Base-by-base conservation (phyloP, 2,113 vertebrate genomes). In the Syrrhaptes paradoxus region DNA sequence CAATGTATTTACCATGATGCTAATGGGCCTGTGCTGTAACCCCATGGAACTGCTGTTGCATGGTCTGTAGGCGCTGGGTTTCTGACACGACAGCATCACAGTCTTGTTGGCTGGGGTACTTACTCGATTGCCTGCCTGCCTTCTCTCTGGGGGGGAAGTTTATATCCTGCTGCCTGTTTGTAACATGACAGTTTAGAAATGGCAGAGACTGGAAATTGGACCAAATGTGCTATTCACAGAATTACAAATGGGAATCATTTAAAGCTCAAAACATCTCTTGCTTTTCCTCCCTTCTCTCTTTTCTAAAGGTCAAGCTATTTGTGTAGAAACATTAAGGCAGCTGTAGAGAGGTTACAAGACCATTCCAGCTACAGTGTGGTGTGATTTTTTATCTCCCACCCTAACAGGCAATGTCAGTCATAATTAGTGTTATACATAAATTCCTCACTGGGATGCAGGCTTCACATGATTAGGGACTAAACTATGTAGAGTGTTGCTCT, bases 231-330 rank as follows among this genome's bases (percentile, higher is more conserved):
- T 70, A 57, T 95, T 96, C 86, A 78, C 17, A 38, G 80, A 89
- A 70, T 74, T 94, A 96, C 87, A 92, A 96, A 95, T 82, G 73
- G 92, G 92, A 96, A 97, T 87, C 10, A 48, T 94, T 95, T 96
- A 96, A 94, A 3, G 10, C 78, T 90, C 79, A 85, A 89, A 95
- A 82, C 43, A 66, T 65, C 72, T 91, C 58, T 31, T 84, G 48
- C 87, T 91, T 95, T 88, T 68, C 12, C 25, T 76, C 12, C 22
- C 7, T n/a, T 87, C n/a, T 57, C 31, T 59, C 67, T 91, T 89
- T 90, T 89, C 54, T 93, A 95, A 96, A 96, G 96, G 95, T 96
- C 93, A 96, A 85, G 43, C 73, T 96, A 95, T 94, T 96, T 93
- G 77, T 95, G 77, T 52, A 85, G 84, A 91, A 94, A 87, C 91